Evolutionary conservation across 1,140 invertebrate species (phyloP), one percentile per base, ranked within the genome.

Genomic region (Papilio xuthus): DNA sequence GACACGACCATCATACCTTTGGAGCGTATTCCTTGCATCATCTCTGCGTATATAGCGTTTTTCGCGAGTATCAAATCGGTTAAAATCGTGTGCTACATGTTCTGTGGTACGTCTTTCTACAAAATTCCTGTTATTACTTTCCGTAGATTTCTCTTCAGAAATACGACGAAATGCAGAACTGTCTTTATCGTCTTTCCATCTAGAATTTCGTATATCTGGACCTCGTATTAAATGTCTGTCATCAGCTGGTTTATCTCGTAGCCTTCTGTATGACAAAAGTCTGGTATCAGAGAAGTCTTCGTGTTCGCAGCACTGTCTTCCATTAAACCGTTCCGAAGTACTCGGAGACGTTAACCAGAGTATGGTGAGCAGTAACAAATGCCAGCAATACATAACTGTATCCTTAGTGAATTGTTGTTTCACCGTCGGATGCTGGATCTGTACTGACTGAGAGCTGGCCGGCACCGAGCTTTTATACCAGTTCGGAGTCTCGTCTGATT

Each of bases 321-420:
- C 92, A 92, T 93, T 83, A 89, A 92, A 82, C 74, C 85, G 77
- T 32, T 92, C 89, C 18, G 89, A 87, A 75, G 78, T 82, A 81
- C 87, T 89, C 32, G 89, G 86, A 71, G 92, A 87, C 53, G 91
- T 81, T 50, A 90, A 73, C 78, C 84, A 84, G 81, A 91, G 81
- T 84, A 92, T 78, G 79, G 87, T 86, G 82, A 93, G 82, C 67
- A 92, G 83, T 75, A 89, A 86, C 81, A 92, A 89, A 89, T 86
- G 83, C 92, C 90, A 90, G 85, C 91, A 89, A 93, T 92, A 85
- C 92, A 93, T 93, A 92, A 88, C 88, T 81, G 84, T 84, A 80
- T 80, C 82, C 60, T 84, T 84, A 84, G 80, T 72, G 81, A 86
- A 85, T 3, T 23, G 84, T 84, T 69, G 79, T 78, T 78, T 67